Base-by-base conservation (phyloP, 2,113 vertebrate species). In the Terrapene triunguis region DNA sequence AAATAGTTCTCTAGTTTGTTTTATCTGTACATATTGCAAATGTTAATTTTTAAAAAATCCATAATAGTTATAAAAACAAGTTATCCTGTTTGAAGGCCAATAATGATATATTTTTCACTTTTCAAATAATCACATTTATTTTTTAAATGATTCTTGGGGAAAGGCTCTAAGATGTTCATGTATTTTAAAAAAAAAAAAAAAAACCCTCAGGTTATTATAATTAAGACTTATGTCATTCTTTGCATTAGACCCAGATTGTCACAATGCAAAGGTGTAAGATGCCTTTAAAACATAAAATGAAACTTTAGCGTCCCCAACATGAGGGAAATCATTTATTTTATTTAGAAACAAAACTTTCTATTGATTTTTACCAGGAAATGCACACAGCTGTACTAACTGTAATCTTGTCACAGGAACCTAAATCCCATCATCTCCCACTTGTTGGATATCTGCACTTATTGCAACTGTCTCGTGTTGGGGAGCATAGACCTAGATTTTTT, bases 31-130 rank as follows among this genome's bases (percentile, higher is more conserved):
- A 13, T 88, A 89, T 84, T 10, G 48, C 76, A 21, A 92, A 3
- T 92, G 16, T 88, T 93, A 47, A 72, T 92, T 92, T 35, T 83
- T 59, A 97, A 87, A 76, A 86, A 76, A 48, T 87, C 82, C 74
- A 35, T 89, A 94, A 92, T 86, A 27, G 21, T 11, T 13, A 78
- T 78, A 27, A 78, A 44, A 78, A 78, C 38, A 27, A 47, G 13
- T 78, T 5, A 78, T 27, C 21, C 22, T 42, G 69, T 22, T 65
- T 38, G 72, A 74, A 44, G 38, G 22, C 7, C 4, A 12, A 11
- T 32, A n/a, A 32, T 42, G 19, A 24, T 24, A 11, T 72, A 12
- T 74, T 74, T 24, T 74, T 74, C 72, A 74, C n/a, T 74, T 44
- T 74, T 19, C 32, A 5, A 42, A 10, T 69, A 69, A 19, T 62